Conservation (phyloP, 2,888 invertebrate species). For the Drosophila longiperda region DNA sequence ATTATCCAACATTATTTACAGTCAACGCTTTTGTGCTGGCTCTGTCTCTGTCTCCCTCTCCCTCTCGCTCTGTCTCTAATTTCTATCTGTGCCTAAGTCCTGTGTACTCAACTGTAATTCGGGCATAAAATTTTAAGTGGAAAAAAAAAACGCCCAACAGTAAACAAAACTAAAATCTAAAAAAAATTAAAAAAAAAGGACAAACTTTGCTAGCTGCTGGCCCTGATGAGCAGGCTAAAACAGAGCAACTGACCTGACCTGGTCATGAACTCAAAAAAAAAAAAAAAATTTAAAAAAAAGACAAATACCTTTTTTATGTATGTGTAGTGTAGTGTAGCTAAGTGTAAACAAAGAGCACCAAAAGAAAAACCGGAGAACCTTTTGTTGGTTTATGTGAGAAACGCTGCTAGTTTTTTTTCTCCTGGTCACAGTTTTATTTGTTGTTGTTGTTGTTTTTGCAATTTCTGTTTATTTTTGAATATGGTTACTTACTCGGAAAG, state of each 20-base stretch:
- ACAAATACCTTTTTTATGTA: conserved; percentile 6
- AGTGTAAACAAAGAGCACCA: conserved; percentile 66
- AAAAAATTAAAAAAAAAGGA: conserved; percentile 4
- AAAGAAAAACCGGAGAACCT: conserved; percentile 40
- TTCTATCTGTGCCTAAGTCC: conserved; percentile 6
- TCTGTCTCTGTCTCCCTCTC: background rate
- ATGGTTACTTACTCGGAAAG: conserved; percentile 7
- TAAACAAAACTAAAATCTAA: conserved; percentile 20
- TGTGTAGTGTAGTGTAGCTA: conserved; percentile 34
- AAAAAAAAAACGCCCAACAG: conserved; percentile 16
- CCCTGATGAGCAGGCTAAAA: conserved; percentile 30
- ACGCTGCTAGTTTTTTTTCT: background rate
- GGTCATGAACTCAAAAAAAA: conserved; percentile 18
- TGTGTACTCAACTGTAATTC: conserved; percentile 74
- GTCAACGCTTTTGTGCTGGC: conserved; percentile 60
- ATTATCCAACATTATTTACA: conserved; percentile 77
- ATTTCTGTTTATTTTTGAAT: conserved; percentile 44
- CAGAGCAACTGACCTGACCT: conserved; percentile 43
- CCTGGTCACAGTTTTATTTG: background rate
- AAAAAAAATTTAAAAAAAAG: conserved; percentile 17
- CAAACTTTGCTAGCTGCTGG: conserved; percentile 10
- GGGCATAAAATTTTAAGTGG: conserved; percentile 72
- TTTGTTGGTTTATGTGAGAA: conserved; percentile 40
- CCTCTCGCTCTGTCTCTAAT: background rate
- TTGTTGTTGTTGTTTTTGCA: conserved; percentile 8